These are phyloP conservation scores for Plectus sambesii DNA, from an alignment of 1,140 invertebrate species.

Conservation along the genomic window DNA sequence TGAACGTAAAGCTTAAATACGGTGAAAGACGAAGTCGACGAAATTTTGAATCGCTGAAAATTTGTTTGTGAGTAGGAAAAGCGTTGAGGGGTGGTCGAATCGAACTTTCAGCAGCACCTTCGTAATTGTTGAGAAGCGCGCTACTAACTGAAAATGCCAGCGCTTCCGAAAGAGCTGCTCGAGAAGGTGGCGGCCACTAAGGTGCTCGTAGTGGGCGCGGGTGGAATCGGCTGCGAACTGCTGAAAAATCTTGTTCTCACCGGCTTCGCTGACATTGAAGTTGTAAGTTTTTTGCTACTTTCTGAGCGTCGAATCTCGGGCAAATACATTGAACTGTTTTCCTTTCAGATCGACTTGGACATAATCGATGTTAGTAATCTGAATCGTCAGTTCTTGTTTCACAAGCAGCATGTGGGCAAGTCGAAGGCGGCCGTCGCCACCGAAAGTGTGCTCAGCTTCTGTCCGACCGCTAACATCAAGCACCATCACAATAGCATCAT, in stretches of 20 bases:
- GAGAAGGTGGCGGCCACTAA: no score
- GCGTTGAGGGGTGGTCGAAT: no score
- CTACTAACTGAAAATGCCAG: no score
- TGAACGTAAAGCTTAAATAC: no score
- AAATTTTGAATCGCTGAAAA: no score
- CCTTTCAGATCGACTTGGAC: slow-evolving; percentile 87
- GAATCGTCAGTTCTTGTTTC: slow-evolving; percentile 94
- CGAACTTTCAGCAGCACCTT: no score
- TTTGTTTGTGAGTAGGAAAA: no score
- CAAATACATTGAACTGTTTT: slow-evolving; percentile 18
- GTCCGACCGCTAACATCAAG: slow-evolving; percentile 65
- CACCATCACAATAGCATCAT: slow-evolving; percentile 87
- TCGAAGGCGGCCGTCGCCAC: slow-evolving; percentile 72
- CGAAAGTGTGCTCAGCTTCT: slow-evolving; percentile 74
- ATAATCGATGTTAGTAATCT: slow-evolving; percentile 99
- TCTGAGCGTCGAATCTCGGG: not conserved
- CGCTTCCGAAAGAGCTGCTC: no score
- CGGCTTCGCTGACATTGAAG: slow-evolving; percentile 82
- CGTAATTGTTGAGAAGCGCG: no score
- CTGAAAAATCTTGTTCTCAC: slow-evolving; percentile 90
- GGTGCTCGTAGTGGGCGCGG: slow-evolving; percentile 86
- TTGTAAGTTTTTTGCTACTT: slow-evolving; percentile 59
- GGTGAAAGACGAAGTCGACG: no score
- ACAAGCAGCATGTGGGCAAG: slow-evolving; percentile 92
- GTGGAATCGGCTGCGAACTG: slow-evolving; percentile 97